Conservation (phyloP, 2,797 vertebrate genomes). For the Ctenopoma kingsleyae region DNA sequence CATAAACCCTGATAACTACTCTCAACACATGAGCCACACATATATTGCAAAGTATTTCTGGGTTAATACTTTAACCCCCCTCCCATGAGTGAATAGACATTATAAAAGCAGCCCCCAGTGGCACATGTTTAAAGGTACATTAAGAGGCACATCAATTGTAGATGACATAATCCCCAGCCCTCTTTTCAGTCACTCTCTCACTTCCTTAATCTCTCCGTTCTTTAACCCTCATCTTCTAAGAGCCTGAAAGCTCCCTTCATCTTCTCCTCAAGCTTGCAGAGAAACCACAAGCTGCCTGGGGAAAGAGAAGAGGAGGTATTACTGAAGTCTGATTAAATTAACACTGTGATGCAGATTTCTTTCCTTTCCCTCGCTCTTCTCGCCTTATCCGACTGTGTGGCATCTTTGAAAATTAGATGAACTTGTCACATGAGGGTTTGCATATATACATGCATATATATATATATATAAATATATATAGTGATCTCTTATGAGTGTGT, state of each 20-base stretch:
- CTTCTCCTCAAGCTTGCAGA: conserved; percentile 79
- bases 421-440: conserved; percentile 69
- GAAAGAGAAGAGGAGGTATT: conserved; percentile 76
- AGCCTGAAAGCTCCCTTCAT: conserved; percentile 84
- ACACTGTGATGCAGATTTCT: conserved; percentile 78
- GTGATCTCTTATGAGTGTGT: not conserved
- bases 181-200: conserved; percentile 78
- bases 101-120: conserved; percentile 79
- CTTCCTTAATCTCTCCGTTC: conserved; percentile 84
- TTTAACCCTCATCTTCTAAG: conserved; percentile 84
- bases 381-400: conserved; percentile 53
- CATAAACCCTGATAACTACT: conserved; percentile 76
- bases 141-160: conserved; percentile 83
- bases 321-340: conserved; percentile 85
- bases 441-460: conserved; percentile 12
- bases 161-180: conserved; percentile 83
- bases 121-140: conserved; percentile 84
- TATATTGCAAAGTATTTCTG: conserved; percentile 76
- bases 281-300: conserved; percentile 71
- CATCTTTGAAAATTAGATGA: conserved; percentile 78
- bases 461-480: not conserved
- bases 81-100: conserved; percentile 69
- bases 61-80: conserved; percentile 76
- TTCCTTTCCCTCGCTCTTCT: conserved; percentile 58
- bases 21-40: conserved; percentile 65